Evolutionary conservation across 2,113 vertebrate species (phyloP).

Genomic region (Labeo catla): DNA sequence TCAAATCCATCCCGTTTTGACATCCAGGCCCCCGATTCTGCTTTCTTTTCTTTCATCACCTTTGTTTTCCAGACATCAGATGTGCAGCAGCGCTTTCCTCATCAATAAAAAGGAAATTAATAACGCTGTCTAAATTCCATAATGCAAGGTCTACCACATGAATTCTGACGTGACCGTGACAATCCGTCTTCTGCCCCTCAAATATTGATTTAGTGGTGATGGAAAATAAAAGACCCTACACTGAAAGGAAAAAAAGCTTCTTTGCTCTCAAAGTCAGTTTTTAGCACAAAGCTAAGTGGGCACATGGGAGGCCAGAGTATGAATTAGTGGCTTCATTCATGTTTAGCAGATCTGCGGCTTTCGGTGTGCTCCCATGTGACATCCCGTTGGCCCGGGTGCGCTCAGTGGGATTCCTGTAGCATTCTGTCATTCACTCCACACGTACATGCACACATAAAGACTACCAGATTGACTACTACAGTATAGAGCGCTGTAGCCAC

Average conservation of each 20-base stretch:
- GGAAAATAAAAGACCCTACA: conserved; percentile 38
- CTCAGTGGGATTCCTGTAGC: conserved; percentile 51
- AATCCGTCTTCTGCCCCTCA: conserved; percentile 3
- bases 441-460: conserved; percentile 37
- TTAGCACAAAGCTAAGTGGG: conserved; percentile 39
- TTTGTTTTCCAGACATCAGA: not conserved
- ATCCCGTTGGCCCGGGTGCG: conserved; percentile 46
- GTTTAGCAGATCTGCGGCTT: conserved; percentile 33
- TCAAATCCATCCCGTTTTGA: conserved; percentile 52
- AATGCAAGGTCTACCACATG: not conserved
- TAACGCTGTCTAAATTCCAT: conserved; percentile 21
- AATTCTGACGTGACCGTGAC: conserved; percentile 6
- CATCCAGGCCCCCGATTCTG: conserved; percentile 7
- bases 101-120: conserved; percentile 27
- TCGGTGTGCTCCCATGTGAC: conserved; percentile 48
- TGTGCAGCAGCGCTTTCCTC: conserved; percentile 3
- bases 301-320: conserved; percentile 56
- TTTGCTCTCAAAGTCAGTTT: conserved; percentile 56
- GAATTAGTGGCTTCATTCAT: conserved; percentile 49
- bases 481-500: conserved; percentile 63
- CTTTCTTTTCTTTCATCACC: not conserved
- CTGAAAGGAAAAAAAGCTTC: conserved; percentile 34
- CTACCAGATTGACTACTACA: conserved; percentile 58
- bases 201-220: conserved; percentile 14
- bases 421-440: conserved; percentile 62